Conservation (phyloP, 1,140 invertebrate genomes). For the Musca domestica region DNA sequence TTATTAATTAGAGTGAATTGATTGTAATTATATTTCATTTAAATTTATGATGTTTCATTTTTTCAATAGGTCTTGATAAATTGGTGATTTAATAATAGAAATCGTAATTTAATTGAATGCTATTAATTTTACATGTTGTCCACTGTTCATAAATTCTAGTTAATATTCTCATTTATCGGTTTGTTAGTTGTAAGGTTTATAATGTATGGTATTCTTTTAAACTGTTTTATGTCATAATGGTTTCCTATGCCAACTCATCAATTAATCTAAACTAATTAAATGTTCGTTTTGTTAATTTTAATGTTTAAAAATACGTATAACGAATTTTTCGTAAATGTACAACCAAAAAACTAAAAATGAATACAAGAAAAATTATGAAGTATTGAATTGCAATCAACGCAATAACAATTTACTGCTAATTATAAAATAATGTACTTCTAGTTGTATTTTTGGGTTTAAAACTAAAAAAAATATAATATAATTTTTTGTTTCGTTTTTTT, state of each 20-base stretch:
- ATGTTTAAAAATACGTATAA: neutral
- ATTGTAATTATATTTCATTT: slow-evolving; percentile 23
- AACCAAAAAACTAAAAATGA: neutral
- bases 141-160: neutral
- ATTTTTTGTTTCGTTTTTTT: no score
- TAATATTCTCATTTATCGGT: neutral
- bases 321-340: neutral
- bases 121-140: neutral
- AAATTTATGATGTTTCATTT: neutral
- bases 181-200: slow-evolving; percentile 12
- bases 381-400: slow-evolving; percentile 17
- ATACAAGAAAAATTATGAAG: neutral
- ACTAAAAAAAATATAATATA: no score
- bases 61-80: slow-evolving; percentile 4
- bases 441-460: no score
- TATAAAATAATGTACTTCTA: neutral
- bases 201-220: neutral
- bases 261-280: slow-evolving; percentile 15
- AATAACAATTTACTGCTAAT: slow-evolving; percentile 4
- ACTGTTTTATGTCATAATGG: neutral
- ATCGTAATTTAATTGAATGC: neutral
- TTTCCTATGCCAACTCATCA: neutral
- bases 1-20: slow-evolving; percentile 8
- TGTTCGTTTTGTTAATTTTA: no score
- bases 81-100: slow-evolving; percentile 11